phyloP scores from a whole-genome alignment of 2,113 vertebrate species.

The Silurus glanis region DNA sequence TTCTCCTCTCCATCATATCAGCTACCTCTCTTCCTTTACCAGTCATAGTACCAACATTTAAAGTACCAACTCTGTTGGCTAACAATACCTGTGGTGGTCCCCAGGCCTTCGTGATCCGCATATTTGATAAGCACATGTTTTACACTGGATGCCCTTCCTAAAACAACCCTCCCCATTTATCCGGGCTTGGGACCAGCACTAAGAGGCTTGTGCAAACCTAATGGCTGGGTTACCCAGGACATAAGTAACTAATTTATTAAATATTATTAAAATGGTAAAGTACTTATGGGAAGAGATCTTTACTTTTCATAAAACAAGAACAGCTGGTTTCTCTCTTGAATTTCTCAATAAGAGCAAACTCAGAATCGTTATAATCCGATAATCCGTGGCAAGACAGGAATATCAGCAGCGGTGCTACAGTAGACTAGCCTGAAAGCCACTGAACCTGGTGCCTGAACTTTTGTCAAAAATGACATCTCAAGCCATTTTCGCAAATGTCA shows the following conservation, averaged over 20 bases:
- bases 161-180: too few relatives aligned
- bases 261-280: background rate
- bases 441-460: conserved; percentile 48
- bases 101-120: too few relatives aligned
- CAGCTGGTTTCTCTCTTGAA: background rate
- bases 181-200: too few relatives aligned
- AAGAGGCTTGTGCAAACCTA: too few relatives aligned
- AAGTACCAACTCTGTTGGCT: too few relatives aligned
- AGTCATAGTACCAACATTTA: too few relatives aligned
- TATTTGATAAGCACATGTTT: too few relatives aligned
- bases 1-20: too few relatives aligned
- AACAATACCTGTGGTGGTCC: too few relatives aligned
- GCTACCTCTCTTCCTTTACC: too few relatives aligned
- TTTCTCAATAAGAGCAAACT: background rate
- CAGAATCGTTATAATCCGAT: conserved; percentile 27
- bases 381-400: conserved; percentile 18
- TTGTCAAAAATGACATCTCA: conserved; percentile 51
- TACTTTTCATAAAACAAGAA: background rate
- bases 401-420: conserved; percentile 26
- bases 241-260: background rate
- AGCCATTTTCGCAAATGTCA: conserved; percentile 59
- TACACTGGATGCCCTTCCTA: too few relatives aligned
- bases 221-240: background rate
- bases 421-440: conserved; percentile 28
- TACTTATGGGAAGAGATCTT: background rate